phyloP scores from a whole-genome alignment of 2,113 vertebrate genomes.

The Donacobius atricapilla region DNA sequence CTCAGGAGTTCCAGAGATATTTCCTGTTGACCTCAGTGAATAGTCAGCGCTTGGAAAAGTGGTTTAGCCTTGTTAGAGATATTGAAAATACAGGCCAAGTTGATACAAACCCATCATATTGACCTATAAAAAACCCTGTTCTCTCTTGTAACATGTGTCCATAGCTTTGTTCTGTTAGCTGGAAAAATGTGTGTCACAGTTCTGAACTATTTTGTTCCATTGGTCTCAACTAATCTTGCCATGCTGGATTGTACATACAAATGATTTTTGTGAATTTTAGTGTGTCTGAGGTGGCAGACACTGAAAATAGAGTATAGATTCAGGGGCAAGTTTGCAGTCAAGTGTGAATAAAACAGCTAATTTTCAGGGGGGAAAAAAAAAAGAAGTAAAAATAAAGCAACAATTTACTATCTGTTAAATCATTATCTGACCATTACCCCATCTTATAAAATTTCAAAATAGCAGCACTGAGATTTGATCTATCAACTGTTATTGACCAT shows the following conservation, averaged over 20 bases:
- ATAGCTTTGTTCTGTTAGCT: not conserved
- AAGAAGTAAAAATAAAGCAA: not conserved
- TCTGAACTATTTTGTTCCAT: not conserved
- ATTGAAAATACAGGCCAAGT: not conserved
- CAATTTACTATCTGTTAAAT: not conserved
- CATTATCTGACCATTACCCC: not conserved
- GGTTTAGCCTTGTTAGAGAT: not conserved
- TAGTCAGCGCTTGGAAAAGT: not conserved
- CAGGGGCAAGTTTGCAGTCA: not conserved
- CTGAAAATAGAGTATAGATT: not conserved
- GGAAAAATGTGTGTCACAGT: not conserved
- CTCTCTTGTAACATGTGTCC: not conserved
- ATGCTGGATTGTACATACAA: not conserved
- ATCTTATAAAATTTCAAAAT: not conserved
- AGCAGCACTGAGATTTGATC: not conserved
- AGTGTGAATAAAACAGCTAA: not conserved
- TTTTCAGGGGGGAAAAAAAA: rapidly evolving
- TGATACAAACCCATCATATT: not conserved
- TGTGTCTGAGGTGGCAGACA: not conserved
- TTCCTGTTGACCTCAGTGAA: not conserved
- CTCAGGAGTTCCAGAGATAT: not conserved
- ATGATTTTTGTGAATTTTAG: not conserved
- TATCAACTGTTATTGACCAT: not conserved
- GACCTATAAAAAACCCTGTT: not conserved
- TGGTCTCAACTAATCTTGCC: not conserved